Percentiles rank a stretch among this genome's conserved stretches.
phyloP scores from a whole-genome alignment of 1,140 invertebrate genomes.

The Heliconius hewitsoni region DNA sequence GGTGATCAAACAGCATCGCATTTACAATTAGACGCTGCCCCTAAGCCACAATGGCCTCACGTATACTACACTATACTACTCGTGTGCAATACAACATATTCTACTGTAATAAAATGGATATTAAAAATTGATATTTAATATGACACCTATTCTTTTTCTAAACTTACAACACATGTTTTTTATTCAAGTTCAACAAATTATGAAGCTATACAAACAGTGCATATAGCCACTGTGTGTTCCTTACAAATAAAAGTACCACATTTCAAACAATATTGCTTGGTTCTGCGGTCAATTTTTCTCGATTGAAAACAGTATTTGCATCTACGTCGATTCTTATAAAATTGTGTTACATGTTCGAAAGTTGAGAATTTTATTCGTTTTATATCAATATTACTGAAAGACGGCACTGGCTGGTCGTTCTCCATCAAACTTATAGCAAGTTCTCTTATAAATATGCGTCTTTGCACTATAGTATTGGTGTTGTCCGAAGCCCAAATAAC shows the following conservation, averaged over 20 bases:
- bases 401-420: conserved; percentile 36
- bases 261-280: conserved; percentile 61
- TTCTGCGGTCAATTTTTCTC: conserved; percentile 62
- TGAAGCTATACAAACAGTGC: conserved; percentile 48
- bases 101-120: not conserved
- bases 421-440: conserved; percentile 70
- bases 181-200: not conserved
- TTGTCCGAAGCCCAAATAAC: conserved; percentile 69
- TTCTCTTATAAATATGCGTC: conserved; percentile 70
- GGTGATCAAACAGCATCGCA: too few species aligned
- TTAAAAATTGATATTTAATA: conserved; percentile 8
- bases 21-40: too few species aligned
- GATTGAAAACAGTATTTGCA: conserved; percentile 63
- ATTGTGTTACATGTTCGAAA: conserved; percentile 28
- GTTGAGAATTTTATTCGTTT: conserved; percentile 32
- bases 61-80: too few species aligned
- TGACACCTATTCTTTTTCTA: not conserved
- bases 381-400: conserved; percentile 25
- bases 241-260: conserved; percentile 69
- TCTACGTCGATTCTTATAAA: conserved; percentile 52
- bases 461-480: conserved; percentile 50
- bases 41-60: too few species aligned
- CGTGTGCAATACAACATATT: not conserved
- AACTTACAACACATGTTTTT: not conserved
- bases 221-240: conserved; percentile 64